Conservation (phyloP, 1,140 invertebrate species). For the Drosophila ironensis region DNA sequence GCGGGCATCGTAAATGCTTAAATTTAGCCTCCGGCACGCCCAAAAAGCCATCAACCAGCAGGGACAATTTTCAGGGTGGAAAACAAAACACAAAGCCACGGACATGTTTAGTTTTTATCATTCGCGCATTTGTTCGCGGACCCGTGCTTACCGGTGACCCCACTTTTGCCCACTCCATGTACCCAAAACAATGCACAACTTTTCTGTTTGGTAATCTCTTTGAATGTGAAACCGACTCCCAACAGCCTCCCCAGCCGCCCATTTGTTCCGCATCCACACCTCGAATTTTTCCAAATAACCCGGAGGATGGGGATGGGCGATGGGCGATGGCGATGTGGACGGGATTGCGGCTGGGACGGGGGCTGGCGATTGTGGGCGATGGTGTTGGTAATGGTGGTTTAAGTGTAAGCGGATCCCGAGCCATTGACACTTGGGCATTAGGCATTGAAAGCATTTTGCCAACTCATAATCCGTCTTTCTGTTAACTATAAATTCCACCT, state of each 20-base stretch:
- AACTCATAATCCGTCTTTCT: slow-evolving; percentile 21
- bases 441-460: slow-evolving; percentile 25
- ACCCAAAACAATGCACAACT: slow-evolving; percentile 12
- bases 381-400: not conserved
- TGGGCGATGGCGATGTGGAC: not conserved
- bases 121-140: slow-evolving; percentile 43
- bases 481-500: slow-evolving; percentile 8
- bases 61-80: slow-evolving; percentile 5
- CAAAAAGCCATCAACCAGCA: slow-evolving; percentile 21
- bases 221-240: no score
- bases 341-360: no score
- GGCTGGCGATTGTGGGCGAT: no score
- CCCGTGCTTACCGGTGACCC: slow-evolving; percentile 17
- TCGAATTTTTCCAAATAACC: not conserved
- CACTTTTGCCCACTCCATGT: not conserved
- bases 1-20: slow-evolving; percentile 35
- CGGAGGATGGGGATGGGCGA: not conserved
- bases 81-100: slow-evolving; percentile 29
- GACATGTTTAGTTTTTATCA: slow-evolving; percentile 66
- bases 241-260: not conserved
- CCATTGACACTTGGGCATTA: slow-evolving; percentile 34
- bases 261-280: not conserved
- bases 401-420: slow-evolving; percentile 28
- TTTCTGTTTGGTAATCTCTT: slow-evolving; percentile 39
- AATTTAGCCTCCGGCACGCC: slow-evolving; percentile 35